Percentiles rank a stretch among this genome's conserved stretches.
These are phyloP conservation scores for Melitaea athalia DNA, from an alignment of 2,888 invertebrate species.

Conservation along the genomic window DNA sequence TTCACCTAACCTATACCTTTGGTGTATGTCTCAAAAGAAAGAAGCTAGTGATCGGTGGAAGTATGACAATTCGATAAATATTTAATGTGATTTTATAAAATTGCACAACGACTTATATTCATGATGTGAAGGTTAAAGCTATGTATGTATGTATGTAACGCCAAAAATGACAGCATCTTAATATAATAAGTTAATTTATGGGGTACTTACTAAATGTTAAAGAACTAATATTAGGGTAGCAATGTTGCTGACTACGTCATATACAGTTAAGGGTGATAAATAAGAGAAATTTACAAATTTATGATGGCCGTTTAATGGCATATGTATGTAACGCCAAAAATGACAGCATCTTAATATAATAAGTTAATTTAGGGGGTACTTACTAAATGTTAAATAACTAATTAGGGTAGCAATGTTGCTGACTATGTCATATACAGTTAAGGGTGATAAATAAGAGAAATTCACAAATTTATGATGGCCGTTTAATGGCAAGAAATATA, in stretches of 20 bases:
- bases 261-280: background rate
- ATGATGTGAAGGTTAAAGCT: background rate
- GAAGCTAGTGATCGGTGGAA: conserved; percentile 51
- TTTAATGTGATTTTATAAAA: conserved; percentile 19
- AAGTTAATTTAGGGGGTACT: no score
- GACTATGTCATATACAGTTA: background rate
- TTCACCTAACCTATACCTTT: conserved; percentile 59
- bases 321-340: background rate
- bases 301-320: no score
- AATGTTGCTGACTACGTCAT: background rate
- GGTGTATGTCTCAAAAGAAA: conserved; percentile 57
- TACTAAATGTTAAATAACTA: background rate
- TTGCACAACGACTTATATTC: conserved; percentile 10
- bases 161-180: background rate
- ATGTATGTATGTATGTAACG: background rate
- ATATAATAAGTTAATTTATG: background rate
- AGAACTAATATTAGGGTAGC: background rate
- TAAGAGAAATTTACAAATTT: background rate
- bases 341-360: background rate
- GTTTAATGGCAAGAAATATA: conserved; percentile 36
- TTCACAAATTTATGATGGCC: conserved; percentile 13
- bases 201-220: background rate
- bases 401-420: background rate
- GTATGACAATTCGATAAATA: conserved; percentile 24
- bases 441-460: background rate